A percentile compares a stretch with the other conserved stretches of the same genome.
Evolutionary conservation across 2,888 invertebrate genomes (phyloP).

Genomic region (Drosophila maculinotata): DNA sequence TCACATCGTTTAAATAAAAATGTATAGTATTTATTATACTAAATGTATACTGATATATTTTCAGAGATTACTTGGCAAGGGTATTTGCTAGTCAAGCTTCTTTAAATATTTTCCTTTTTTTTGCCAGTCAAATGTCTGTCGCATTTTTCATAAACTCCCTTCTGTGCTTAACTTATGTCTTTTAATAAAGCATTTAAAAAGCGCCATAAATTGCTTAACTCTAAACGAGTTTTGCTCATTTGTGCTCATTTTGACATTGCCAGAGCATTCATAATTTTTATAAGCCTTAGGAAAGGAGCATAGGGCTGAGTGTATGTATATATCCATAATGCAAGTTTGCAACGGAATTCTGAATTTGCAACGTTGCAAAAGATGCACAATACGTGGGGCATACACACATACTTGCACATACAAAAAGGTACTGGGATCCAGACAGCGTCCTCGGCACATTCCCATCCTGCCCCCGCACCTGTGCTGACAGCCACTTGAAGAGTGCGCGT

Average conservation of each 20-base stretch:
- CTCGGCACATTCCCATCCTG: not conserved
- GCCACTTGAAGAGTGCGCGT: constrained; percentile 74
- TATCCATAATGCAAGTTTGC: constrained; percentile 35
- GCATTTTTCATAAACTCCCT: constrained; percentile 56
- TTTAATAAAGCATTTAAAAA: constrained; percentile 77
- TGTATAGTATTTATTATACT: too few species aligned
- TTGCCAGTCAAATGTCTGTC: constrained; percentile 7
- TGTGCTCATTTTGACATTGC: constrained; percentile 57
- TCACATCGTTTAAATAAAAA: too few species aligned
- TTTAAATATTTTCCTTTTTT: not conserved
- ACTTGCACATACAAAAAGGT: not conserved
- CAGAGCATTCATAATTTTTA: constrained; percentile 43
- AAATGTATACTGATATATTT: too few species aligned
- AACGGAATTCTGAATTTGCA: constrained; percentile 39
- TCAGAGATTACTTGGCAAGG: not conserved
- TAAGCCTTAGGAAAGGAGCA: constrained; percentile 9
- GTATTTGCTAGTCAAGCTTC: constrained; percentile 6
- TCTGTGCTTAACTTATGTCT: constrained; percentile 60
- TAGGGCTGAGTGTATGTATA: not conserved
- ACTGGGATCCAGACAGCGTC: not conserved
- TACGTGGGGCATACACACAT: not conserved
- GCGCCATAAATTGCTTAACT: constrained; percentile 73
- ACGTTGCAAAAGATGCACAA: constrained; percentile 38
- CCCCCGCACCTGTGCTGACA: constrained; percentile 30
- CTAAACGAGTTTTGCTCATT: constrained; percentile 62